Base-by-base conservation (phyloP, 2,797 vertebrate genomes). In the Ficedula albicollis region DNA sequence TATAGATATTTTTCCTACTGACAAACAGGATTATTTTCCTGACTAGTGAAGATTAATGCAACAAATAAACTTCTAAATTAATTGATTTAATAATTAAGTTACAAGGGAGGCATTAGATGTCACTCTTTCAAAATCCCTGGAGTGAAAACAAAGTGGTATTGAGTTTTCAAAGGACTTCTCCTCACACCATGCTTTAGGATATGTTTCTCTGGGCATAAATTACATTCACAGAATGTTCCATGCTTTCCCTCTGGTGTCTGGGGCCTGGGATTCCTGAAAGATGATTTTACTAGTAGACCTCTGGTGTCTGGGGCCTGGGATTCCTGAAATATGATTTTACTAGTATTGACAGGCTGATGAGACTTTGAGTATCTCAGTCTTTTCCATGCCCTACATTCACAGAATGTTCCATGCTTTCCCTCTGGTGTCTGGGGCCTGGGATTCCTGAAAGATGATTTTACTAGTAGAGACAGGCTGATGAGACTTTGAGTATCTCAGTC, bases 301-400 rank as follows among this genome's bases (percentile, higher is more conserved):
- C 7, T 52, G 22, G 13, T 54, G 7, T 56, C 3, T 0, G 2
- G 4, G 19, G 12, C 6, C 43, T 78, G 13, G 6, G 6, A 49
- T 66, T 74, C 22, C 52, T 81, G 66, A 52, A 48, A 38, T 25
- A 7, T 69, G 10, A 5, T 68, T 89, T 77, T 63, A 23, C 12
- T 64, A 22, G 21, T 21, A 30, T 49, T 49, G 23, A n/a, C 10
- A 36, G 8, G 7, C 26, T 2, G 7, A 41, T 34, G 46, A 76
- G 27, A 2, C 11, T 9, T 4, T 32, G 36, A 59, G 6, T 63
- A 21, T 8, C 25, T 64, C 46, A 46, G n/a, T 11, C 30, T 78
- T 51, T 87, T 56, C 13, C 16, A n/a, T n/a, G n/a, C n/a, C n/a
- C n/a, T 56, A 52, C 6, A 10, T 55, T 51, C 4, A 25, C 1